Base-by-base conservation (phyloP, 2,888 invertebrate species). In the Plebejus argus region DNA sequence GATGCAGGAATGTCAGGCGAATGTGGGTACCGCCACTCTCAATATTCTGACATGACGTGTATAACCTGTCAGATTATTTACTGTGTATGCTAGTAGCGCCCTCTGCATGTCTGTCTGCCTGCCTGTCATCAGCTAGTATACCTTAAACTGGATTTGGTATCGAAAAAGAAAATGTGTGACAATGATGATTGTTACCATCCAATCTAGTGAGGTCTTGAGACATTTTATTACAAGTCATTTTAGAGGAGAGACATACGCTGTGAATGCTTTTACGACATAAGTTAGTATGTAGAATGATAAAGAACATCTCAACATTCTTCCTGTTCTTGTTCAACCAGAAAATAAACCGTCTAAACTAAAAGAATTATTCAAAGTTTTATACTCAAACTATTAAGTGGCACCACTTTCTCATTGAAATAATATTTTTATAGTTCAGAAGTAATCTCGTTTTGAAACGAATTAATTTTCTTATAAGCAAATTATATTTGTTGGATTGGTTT, bases 211-310 rank as follows among this genome's bases (percentile, higher is more conserved):
- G 8, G n/a, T 58, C 70, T 70, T 8, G 18, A 28, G 33, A 70
- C 28, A 70, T 18, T 23, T 58, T 58, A 58, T 58, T 70, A 33
- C 70, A n/a, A 35, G 35, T 33, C 18, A 35, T 35, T 70, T 35
- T n/a, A 70, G 35, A 70, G 33, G 8, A 70, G 35, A 18, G 70
- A 35, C 70, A 70, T 70, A 70, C n/a, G 18, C 35, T 28, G 70
- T 33, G 35, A 70, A 35, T 35, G n/a, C 35, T 70, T 70, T 70
- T 35, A 70, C 70, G 70, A 70, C 23, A 12, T 12, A 61, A 61
- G 61, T 61, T 61, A 23, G 61, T 61, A 23, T 61, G 23, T 61
- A 12, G 61, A 12, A 61, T 61, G 20, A 58, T 58, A 8, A 61
- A 61, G 61, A 12, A 61, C 23, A 12, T 61, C 23, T 61, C 7